Base-by-base conservation (phyloP, 2,113 vertebrate genomes). In the Tyto alba region DNA sequence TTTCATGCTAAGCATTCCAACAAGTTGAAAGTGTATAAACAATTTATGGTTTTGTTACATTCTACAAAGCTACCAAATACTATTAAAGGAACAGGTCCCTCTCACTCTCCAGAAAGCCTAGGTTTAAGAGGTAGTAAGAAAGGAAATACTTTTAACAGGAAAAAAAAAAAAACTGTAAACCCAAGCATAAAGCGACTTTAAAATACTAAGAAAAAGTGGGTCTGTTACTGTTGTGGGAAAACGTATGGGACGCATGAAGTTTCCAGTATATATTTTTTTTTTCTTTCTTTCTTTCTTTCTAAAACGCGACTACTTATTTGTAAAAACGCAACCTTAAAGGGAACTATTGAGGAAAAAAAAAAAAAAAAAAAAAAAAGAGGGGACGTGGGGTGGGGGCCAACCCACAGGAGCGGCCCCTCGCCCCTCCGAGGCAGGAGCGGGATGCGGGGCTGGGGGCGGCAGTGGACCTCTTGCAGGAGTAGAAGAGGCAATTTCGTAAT, bases 331-430 rank as follows among this genome's bases (percentile, higher is more conserved):
- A 60, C 29, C 11, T 15, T 50, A 62, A 52, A 36, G 18, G 4
- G 34, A 53, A 17, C 21, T 66, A 40, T 20, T 36, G 16, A 12
- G 1, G 4, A 63, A 17, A 13, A 4, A n/a, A 36, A 43, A n/a
- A 0, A 4, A 2, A 1, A 3, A 64, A 11, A 10, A 3, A 45
- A 38, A 45, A n/a, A 0, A 5, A 60, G 25, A 1, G 6, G 4
- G 16, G 13, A 6, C 11, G 60, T 43, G 18, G 5, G 2, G 16
- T 4, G 27, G 6, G 17, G 4, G 45, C 16, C 30, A 79, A 38
- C 17, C 66, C 55, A 6, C 8, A 21, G 41, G 15, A 63, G 34
- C 14, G 8, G 40, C 26, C 87, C 30, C 69, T 41, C 7, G 18
- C 11, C 62, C 26, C n/a, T 30, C 43, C 11, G 17, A 53, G 13